Evolutionary conservation across 2,797 vertebrate genomes (phyloP).

Genomic region (Scyliorhinus canicula): DNA sequence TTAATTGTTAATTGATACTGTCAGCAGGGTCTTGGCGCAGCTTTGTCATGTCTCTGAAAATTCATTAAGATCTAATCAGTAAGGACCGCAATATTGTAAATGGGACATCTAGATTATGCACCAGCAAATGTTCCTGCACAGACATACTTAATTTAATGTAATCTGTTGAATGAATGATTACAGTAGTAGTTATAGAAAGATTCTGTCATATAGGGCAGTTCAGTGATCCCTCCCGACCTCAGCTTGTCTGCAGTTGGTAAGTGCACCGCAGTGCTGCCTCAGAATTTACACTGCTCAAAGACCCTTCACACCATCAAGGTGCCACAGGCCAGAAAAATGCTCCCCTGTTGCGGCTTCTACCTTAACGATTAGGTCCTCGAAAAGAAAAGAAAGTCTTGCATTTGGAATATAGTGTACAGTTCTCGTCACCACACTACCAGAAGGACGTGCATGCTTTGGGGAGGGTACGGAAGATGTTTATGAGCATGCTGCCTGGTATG

Average conservation of each 20-base stretch:
- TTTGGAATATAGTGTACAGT: too few relatives aligned
- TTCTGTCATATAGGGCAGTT: constrained; percentile 29
- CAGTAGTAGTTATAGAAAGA: constrained; percentile 4
- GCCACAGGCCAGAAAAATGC: neutral
- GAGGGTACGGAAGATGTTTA: too few relatives aligned
- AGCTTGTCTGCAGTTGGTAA: neutral
- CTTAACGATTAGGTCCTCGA: neutral
- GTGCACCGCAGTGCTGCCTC: neutral
- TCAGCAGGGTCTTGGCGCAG: constrained; percentile 28
- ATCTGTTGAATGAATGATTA: constrained; percentile 37
- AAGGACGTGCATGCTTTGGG: too few relatives aligned
- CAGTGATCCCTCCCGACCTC: neutral
- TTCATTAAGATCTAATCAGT: constrained; percentile 38
- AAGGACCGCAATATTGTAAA: constrained; percentile 23
- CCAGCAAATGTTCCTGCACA: constrained; percentile 11
- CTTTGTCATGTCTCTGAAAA: constrained; percentile 35
- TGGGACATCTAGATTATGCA: constrained; percentile 7
- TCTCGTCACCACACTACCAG: too few relatives aligned
- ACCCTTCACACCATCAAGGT: neutral
- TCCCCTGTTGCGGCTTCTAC: neutral
- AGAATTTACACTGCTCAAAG: neutral
- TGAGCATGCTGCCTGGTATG: too few relatives aligned
- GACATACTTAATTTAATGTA: constrained; percentile 37
- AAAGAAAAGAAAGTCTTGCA: neutral
- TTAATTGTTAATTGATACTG: constrained; percentile 39